These are phyloP conservation scores for Euzophera pinguis DNA, from an alignment of 2,888 invertebrate species.

Conservation along the genomic window DNA sequence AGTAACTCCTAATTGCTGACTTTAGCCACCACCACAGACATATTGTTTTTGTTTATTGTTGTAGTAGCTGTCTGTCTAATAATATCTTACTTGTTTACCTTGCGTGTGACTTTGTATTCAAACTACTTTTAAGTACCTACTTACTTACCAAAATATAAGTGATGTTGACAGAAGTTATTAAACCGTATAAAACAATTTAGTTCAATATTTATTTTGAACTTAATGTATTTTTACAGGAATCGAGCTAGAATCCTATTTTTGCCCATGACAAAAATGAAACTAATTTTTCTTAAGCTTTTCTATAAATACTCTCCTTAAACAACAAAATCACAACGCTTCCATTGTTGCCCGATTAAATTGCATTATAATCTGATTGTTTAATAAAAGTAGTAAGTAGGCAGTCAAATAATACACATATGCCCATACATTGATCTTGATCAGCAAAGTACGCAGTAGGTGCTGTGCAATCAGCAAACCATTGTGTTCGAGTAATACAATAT, in stretches of 20 bases:
- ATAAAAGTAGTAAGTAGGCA: slow-evolving; percentile 23
- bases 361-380: slow-evolving; percentile 55
- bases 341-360: slow-evolving; percentile 59
- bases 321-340: slow-evolving; percentile 42
- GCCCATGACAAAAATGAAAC: too few relatives aligned
- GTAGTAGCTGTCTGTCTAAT: not conserved
- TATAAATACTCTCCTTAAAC: slow-evolving; percentile 2
- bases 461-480: slow-evolving; percentile 30
- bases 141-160: too few relatives aligned
- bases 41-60: slow-evolving; percentile 12
- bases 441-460: slow-evolving; percentile 26
- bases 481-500: slow-evolving; percentile 19
- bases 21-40: slow-evolving; percentile 31
- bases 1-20: slow-evolving; percentile 60
- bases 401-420: too few relatives aligned
- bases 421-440: slow-evolving; percentile 43
- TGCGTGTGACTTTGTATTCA: too few relatives aligned
- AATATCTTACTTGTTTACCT: too few relatives aligned
- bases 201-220: too few relatives aligned
- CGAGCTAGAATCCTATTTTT: too few relatives aligned
- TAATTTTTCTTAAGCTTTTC: too few relatives aligned
- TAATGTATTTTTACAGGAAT: too few relatives aligned
- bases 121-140: too few relatives aligned
- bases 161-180: too few relatives aligned
- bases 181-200: too few relatives aligned